phyloP scores from a whole-genome alignment of 1,140 invertebrate genomes.

The Ooceraea biroi region DNA sequence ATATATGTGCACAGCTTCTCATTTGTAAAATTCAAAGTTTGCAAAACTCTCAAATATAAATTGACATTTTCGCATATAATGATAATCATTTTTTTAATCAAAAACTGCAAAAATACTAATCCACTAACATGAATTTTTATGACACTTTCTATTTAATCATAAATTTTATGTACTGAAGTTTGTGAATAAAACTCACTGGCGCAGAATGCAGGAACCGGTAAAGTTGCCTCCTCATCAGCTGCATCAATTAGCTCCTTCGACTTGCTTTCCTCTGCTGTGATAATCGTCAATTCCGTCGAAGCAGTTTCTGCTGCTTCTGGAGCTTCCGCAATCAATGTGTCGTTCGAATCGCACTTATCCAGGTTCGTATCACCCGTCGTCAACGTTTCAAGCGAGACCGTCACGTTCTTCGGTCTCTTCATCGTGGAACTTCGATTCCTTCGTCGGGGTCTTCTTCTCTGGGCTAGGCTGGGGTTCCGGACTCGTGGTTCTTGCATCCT shows the following conservation, averaged over 20 bases:
- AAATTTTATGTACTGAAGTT: background rate
- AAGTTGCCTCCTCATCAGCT: background rate
- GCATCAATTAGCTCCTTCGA: background rate
- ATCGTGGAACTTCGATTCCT: background rate
- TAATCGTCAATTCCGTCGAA: slow-evolving; percentile 19
- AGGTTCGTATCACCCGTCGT: slow-evolving; percentile 71
- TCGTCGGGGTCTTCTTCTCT: slow-evolving; percentile 15
- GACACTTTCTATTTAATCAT: background rate
- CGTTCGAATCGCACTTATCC: slow-evolving; percentile 82
- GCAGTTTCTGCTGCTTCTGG: slow-evolving; percentile 60
- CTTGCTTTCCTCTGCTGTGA: slow-evolving; percentile 11
- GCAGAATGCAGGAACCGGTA: slow-evolving; percentile 28
- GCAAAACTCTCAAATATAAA: background rate
- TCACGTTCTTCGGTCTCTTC: slow-evolving; percentile 46
- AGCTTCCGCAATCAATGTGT: slow-evolving; percentile 81
- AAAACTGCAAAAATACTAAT: background rate
- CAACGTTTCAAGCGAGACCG: slow-evolving; percentile 58
- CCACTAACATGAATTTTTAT: no score
- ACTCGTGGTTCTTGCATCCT: slow-evolving; percentile 74
- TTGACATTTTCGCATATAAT: background rate
- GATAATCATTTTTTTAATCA: background rate
- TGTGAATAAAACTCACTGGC: slow-evolving; percentile 56
- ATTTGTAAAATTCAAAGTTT: background rate
- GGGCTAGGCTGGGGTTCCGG: slow-evolving; percentile 36
- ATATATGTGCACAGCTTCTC: background rate